Conservation (phyloP, 2,113 vertebrate species). For the Anoplopoma fimbria region DNA sequence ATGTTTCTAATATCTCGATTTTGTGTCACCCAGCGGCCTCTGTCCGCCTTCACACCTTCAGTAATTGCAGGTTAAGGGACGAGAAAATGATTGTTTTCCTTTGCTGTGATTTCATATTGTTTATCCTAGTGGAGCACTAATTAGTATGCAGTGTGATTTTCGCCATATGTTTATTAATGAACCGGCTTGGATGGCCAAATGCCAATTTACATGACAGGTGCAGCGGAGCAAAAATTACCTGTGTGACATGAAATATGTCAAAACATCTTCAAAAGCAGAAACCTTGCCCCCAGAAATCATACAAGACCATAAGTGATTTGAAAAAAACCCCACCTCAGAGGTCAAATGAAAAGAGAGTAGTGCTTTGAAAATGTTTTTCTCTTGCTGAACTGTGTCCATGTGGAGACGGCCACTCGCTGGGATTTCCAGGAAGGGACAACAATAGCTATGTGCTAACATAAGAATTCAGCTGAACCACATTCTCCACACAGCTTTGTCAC, state of each 20-base stretch:
- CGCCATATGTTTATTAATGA: constrained; percentile 58
- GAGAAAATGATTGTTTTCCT: neutral
- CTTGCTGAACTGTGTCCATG: constrained; percentile 1
- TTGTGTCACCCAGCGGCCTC: neutral
- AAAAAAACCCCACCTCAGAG: neutral
- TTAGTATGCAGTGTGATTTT: constrained; percentile 52
- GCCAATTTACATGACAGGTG: constrained; percentile 63
- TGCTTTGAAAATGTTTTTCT: constrained; percentile 9
- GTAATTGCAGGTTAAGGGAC: neutral
- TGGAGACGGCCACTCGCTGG: constrained; percentile 29
- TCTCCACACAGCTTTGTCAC: constrained; percentile 60
- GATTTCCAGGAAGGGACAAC: constrained; percentile 72
- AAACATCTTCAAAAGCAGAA: constrained; percentile 42
- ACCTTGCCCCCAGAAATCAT: constrained; percentile 15
- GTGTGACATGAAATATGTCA: constrained; percentile 43
- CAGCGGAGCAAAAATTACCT: constrained; percentile 59
- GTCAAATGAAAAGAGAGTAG: neutral
- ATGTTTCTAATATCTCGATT: neutral
- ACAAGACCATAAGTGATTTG: neutral
- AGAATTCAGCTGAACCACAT: constrained; percentile 66
- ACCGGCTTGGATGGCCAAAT: constrained; percentile 36
- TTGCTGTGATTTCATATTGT: constrained; percentile 4
- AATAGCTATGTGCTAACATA: constrained; percentile 62
- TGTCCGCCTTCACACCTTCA: neutral
- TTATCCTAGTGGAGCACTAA: constrained; percentile 23